A percentile compares a stretch with the other conserved stretches of the same genome.
Evolutionary conservation across 2,888 invertebrate species (phyloP).

Genomic region (Hyposoter didymator): DNA sequence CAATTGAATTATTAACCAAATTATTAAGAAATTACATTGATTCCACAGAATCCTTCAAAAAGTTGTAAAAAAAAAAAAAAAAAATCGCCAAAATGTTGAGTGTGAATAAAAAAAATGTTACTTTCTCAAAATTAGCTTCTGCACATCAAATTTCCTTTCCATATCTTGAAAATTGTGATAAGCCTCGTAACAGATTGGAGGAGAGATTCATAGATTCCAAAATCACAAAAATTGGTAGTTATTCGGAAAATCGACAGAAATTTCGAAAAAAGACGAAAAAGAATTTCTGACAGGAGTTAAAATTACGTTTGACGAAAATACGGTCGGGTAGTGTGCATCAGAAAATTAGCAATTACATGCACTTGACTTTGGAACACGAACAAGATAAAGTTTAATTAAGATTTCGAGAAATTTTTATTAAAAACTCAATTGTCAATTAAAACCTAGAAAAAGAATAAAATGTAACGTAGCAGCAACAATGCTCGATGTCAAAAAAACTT

Average conservation of each 20-base stretch:
- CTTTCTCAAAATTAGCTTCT: no score
- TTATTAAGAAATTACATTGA: neutral
- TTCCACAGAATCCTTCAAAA: neutral
- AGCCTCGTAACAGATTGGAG: no score
- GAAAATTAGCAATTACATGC: neutral
- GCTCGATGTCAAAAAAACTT: neutral
- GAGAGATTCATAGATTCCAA: no score
- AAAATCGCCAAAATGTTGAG: neutral
- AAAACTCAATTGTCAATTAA: neutral
- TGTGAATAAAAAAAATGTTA: neutral
- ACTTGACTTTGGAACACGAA: neutral
- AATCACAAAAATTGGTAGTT: no score
- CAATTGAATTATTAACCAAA: neutral
- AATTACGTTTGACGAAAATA: neutral
- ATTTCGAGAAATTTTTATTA: neutral
- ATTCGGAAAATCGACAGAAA: no score
- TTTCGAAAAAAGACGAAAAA: neutral
- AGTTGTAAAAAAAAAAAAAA: neutral
- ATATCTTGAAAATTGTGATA: no score
- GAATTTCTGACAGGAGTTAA: neutral
- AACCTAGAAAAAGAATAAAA: neutral
- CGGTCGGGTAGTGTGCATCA: neutral
- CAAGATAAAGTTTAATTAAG: neutral
- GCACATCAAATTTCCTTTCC: no score
- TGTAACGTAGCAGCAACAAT: neutral